Evolutionary conservation across 2,113 vertebrate species (phyloP).

Genomic region (Gymnogyps californianus): DNA sequence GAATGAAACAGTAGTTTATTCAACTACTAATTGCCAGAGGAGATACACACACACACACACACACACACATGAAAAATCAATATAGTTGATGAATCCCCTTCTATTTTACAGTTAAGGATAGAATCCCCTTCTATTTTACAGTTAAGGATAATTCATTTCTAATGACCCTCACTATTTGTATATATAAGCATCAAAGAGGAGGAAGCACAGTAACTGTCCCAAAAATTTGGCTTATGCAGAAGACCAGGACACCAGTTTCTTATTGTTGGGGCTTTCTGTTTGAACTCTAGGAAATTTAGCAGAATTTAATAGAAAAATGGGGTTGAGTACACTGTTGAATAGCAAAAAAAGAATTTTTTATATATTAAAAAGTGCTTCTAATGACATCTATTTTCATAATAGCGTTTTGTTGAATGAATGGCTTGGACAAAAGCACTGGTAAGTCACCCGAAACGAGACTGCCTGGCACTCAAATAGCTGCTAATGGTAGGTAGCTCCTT

Average conservation of each 20-base stretch:
- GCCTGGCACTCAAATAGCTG: background rate
- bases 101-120: slow-evolving; percentile 7
- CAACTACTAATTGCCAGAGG: background rate
- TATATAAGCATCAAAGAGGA: background rate
- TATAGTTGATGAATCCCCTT: slow-evolving; percentile 10
- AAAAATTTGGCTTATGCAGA: background rate
- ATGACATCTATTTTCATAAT: slow-evolving; percentile 8
- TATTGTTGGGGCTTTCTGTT: background rate
- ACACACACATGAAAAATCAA: background rate
- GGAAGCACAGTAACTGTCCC: background rate
- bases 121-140: slow-evolving; percentile 22
- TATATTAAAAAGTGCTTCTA: background rate
- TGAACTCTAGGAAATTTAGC: background rate
- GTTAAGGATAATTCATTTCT: slow-evolving; percentile 13
- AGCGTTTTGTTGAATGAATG: background rate
- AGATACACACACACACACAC: background rate
- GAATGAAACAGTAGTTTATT: background rate
- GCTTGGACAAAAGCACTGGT: background rate
- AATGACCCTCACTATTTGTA: background rate
- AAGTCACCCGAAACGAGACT: background rate
- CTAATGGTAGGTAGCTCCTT: slow-evolving; percentile 6
- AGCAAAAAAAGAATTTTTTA: background rate
- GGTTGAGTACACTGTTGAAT: background rate
- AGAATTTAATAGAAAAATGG: background rate
- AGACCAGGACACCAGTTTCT: background rate